phyloP scores from a whole-genome alignment of 2,797 vertebrate genomes.

The Sebastes diaconus region DNA sequence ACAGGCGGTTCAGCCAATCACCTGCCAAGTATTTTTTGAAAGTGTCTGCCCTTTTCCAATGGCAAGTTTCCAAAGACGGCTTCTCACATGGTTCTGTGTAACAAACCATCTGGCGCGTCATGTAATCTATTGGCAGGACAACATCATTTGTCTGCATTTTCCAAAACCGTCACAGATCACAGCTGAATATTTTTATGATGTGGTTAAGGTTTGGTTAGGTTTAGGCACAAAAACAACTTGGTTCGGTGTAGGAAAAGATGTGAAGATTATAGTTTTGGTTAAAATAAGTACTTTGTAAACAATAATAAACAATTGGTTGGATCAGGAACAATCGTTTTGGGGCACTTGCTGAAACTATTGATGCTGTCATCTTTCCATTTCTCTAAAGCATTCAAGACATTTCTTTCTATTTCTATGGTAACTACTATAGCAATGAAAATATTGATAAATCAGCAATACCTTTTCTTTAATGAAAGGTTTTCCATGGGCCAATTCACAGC shows the following conservation, averaged over 20 bases:
- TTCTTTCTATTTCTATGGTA: not conserved
- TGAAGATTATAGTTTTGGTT: not conserved
- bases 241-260: not conserved
- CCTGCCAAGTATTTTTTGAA: not conserved
- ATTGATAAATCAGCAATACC: too few relatives aligned
- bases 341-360: not conserved
- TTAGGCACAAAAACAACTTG: not conserved
- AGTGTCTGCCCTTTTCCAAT: too few relatives aligned
- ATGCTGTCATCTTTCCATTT: not conserved
- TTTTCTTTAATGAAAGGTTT: not conserved
- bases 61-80: not conserved
- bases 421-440: not conserved
- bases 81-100: not conserved
- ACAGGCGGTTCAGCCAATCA: not conserved
- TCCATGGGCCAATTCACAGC: not conserved
- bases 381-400: not conserved
- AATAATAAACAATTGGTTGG: not conserved
- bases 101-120: not conserved
- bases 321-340: not conserved
- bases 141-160: not conserved
- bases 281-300: not conserved
- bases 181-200: not conserved
- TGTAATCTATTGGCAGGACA: not conserved
- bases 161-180: not conserved
- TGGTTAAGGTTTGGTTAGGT: not conserved